Conservation (phyloP, 2,113 vertebrate genomes). For the Balaeniceps rex region DNA sequence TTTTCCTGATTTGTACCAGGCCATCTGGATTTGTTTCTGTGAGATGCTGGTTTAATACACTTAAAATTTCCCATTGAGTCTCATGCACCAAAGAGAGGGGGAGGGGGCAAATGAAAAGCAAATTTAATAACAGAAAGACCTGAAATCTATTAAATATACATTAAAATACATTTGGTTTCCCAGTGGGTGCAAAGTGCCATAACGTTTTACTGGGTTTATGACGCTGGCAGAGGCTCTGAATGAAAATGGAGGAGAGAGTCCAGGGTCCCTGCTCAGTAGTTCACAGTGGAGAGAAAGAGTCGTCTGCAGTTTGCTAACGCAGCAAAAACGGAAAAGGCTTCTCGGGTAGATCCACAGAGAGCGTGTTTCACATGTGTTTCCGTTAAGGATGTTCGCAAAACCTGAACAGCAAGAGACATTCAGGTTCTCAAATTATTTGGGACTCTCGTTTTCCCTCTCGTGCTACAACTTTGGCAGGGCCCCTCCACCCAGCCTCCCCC, state of each 20-base stretch:
- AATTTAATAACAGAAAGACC: slow-evolving; percentile 68
- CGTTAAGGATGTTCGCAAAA: slow-evolving; percentile 53
- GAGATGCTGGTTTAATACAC: slow-evolving; percentile 62
- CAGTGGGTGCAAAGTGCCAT: slow-evolving; percentile 66
- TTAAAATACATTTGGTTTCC: slow-evolving; percentile 69
- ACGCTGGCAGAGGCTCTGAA: slow-evolving; percentile 56
- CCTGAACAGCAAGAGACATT: slow-evolving; percentile 31
- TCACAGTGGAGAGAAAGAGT: slow-evolving; percentile 30
- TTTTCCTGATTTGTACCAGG: slow-evolving; percentile 56
- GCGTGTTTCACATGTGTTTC: slow-evolving; percentile 58
- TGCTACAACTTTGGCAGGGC: neutral
- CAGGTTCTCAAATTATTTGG: slow-evolving; percentile 46
- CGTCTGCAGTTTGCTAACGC: slow-evolving; percentile 56
- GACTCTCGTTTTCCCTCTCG: neutral
- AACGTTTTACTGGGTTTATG: slow-evolving; percentile 66
- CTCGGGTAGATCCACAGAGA: slow-evolving; percentile 54
- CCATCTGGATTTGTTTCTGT: slow-evolving; percentile 69
- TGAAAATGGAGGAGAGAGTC: slow-evolving; percentile 64
- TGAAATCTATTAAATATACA: slow-evolving; percentile 69
- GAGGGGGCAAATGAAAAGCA: slow-evolving; percentile 36
- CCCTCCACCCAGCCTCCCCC: neutral
- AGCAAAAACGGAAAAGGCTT: slow-evolving; percentile 62
- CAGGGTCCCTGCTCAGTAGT: slow-evolving; percentile 61
- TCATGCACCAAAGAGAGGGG: slow-evolving; percentile 39
- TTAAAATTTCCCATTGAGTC: slow-evolving; percentile 64